Percentiles rank a stretch among this genome's conserved stretches.
These are phyloP conservation scores for Caradrina clavipalpis DNA, from an alignment of 2,888 invertebrate species.

Conservation along the genomic window DNA sequence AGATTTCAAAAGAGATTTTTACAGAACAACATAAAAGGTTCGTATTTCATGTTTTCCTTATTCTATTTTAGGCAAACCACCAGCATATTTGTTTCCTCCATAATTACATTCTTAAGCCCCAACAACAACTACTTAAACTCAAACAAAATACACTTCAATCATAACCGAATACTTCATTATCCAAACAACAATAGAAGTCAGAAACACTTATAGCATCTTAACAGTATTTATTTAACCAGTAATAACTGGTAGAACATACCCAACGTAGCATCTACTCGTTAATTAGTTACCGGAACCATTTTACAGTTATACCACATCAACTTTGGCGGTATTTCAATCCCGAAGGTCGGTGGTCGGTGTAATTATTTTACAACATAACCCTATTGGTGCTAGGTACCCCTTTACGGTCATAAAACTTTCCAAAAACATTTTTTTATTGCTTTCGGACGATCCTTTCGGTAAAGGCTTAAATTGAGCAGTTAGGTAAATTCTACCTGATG, in stretches of 20 bases:
- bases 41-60: neutral
- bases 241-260: slow-evolving; percentile 35
- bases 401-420: slow-evolving; percentile 88
- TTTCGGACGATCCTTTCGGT: slow-evolving; percentile 14
- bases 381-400: slow-evolving; percentile 73
- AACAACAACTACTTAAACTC: neutral
- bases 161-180: slow-evolving; percentile 22
- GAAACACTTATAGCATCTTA: slow-evolving; percentile 24
- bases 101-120: neutral
- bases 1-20: neutral
- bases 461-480: slow-evolving; percentile 33
- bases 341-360: slow-evolving; percentile 66
- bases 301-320: slow-evolving; percentile 77
- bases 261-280: slow-evolving; percentile 59
- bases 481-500: slow-evolving; percentile 34
- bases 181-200: slow-evolving; percentile 22
- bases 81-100: neutral
- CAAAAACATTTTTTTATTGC: slow-evolving; percentile 74
- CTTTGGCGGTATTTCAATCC: slow-evolving; percentile 74
- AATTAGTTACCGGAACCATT: slow-evolving; percentile 60
- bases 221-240: slow-evolving; percentile 42
- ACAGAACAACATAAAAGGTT: neutral
- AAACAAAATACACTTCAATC: slow-evolving; percentile 28
- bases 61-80: neutral
- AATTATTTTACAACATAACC: slow-evolving; percentile 82